A percentile compares a stretch with the other conserved stretches of the same genome.
These are phyloP conservation scores for Crepidodera aurea DNA, from an alignment of 2,888 invertebrate species.

Conservation along the genomic window DNA sequence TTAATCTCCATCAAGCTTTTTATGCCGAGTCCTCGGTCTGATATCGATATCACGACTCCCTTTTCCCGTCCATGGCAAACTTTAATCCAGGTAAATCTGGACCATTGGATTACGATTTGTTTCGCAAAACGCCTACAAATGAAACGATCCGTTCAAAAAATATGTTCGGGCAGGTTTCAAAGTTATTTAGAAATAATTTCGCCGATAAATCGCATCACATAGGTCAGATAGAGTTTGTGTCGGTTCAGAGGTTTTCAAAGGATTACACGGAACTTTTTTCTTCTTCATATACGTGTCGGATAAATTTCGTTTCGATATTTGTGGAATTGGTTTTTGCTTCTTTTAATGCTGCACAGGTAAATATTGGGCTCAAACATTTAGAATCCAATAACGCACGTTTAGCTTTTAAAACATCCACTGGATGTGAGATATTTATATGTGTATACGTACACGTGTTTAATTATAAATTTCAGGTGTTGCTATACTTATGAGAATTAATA, in stretches of 20 bases:
- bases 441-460: no score
- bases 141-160: constrained; percentile 44
- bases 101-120: constrained; percentile 59
- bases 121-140: constrained; percentile 55
- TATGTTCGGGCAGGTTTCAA: constrained; percentile 19
- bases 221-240: constrained; percentile 40
- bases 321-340: neutral
- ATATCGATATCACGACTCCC: constrained; percentile 15
- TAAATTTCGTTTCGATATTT: constrained; percentile 6
- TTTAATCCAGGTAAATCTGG: constrained; percentile 58
- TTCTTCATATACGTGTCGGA: constrained; percentile 14
- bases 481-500: no score
- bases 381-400: neutral
- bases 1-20: constrained; percentile 2
- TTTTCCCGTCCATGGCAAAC: constrained; percentile 46
- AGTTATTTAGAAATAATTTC: constrained; percentile 48
- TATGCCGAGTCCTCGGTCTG: neutral
- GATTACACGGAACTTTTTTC: constrained; percentile 24
- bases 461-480: no score
- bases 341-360: constrained; percentile 8
- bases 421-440: no score
- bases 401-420: neutral
- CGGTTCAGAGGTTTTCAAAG: constrained; percentile 19
- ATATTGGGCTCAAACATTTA: constrained; percentile 6
- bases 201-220: constrained; percentile 44